Base-by-base conservation (phyloP, 1,140 invertebrate species). In the Sinella curviseta region DNA sequence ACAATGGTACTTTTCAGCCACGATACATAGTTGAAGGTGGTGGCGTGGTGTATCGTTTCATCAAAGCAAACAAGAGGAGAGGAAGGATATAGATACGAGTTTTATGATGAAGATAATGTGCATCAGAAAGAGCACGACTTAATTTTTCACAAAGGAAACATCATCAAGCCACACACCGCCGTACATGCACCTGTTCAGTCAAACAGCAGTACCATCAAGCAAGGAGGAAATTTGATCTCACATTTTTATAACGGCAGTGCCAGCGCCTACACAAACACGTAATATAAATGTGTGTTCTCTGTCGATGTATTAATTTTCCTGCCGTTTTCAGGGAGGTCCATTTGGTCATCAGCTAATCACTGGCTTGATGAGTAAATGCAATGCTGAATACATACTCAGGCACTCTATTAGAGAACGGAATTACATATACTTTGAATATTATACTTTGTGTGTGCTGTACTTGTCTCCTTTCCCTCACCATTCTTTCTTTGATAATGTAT, bases 261-360 rank as follows among this genome's bases (percentile, higher is more conserved):
- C 31, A 70, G 65, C 65, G 65, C 65, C 31, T 31, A 12, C 24
- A 3, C n/a, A n/a, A n/a, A n/a, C 57, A 60, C 24, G 57, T 16
- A 8, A 33, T n/a, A 70, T 30, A 70, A 30, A 31, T 70, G 14
- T n/a, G 14, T 70, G 12, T n/a, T 14, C 28, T 20, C 20, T 48
- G 20, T 8, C 8, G 20, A 48, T 12, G 30, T 70, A 70, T 70
- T 33, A 33, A 70, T 33, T 70, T 70, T 70, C 65, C 8, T 14
- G 31, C 65, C 4, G 65, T 16, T 31, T 70, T 70, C 65, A 70
- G 65, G 65, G 65, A 70, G 65, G 65, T 70, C 65, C n/a, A 33
- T 70, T 2, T 1, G 65, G 65, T 70, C 65, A 33, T 33, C 55
- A n/a, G 65, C 65, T 70, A 70, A 70, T 31, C 65, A 70, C 12